Base-by-base conservation (phyloP, 2,888 invertebrate genomes). In the Caenorhabditis imperialis region DNA sequence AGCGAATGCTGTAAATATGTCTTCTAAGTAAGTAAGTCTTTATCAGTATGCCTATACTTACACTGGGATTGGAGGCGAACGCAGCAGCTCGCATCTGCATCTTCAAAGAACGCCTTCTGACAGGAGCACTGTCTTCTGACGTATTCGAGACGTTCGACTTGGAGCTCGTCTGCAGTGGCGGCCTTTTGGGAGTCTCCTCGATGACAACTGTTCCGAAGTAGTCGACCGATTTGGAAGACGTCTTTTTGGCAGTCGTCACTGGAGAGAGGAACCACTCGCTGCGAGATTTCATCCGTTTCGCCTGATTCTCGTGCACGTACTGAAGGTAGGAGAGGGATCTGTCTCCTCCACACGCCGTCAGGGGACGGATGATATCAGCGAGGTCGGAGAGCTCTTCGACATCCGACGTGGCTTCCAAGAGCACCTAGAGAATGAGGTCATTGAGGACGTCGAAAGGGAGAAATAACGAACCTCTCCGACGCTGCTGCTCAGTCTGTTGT, bases 221-320 rank as follows among this genome's bases (percentile, higher is more conserved):
- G 55, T 83, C 84, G 18, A 78, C 77, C 7, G 84, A 84, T 53
- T 77, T 82, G 8, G 83, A 81, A 10, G 65, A 65, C 5, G 78
- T 72, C 42, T 73, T 77, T 38, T 75, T 77, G 30, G 63, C 45
- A 12, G 77, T 72, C 23, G 75, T 54, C 8, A 70, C 55, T 6
- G 84, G 80, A 12, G 81, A 78, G 2, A 82, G 63, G 48, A 81
- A 81, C 97, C 97, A 98, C 91, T 97, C 96, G 73, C 96, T 96
- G 85, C 97, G 92, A 82, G 96, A 95, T 89, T 94, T 92, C 94
- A 98, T 95, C 85, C 97, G 92, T 89, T 94, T 94, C 81, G 96
- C 93, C 91, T 98, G 97, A 89, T 95, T 92, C 91, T 95, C 95
- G 91, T 95, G 95, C 86, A 94, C 94, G 93, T 94, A 94, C 80